Evolutionary conservation across 2,113 vertebrate species (phyloP), one percentile per base, ranked within the genome.

Genomic region (Spilogale gracilis): DNA sequence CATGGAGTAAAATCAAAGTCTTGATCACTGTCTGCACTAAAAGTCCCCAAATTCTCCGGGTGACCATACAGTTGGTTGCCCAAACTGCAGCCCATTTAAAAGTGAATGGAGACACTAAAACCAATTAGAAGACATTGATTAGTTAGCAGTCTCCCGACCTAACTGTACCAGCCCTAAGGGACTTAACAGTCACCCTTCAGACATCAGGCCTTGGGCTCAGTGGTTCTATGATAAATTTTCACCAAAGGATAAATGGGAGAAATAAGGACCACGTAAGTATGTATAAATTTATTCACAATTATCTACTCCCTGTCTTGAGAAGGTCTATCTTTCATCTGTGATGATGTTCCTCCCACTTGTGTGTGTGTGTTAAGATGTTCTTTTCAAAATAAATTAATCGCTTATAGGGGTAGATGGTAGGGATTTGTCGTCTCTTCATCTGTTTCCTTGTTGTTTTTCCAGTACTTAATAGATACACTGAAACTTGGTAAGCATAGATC

Each of bases 371-470:
- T 60, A 50, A 94, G 65, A 63, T 11, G 18, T 45, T 73, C 52
- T 78, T 89, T 43, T 13, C 5, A 50, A 89, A 84, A 61, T 30
- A 89, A 94, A 80, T 52, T 20, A 18, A 14, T 18, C 38, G 30
- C 43, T 12, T 21, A 4, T 17, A n/a, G 58, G 16, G 76, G 50
- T 78, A 65, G 74, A 32, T 48, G 6, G 17, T 4, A 32, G 23
- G 7, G 5, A 38, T 71, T n/a, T 54, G 30, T 85, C 50, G 45
- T 56, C 67, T 79, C 58, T 71, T 48, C 13, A 76, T 74, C 50
- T 69, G 48, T n/a, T 93, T 90, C 38, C 9, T 86, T 52, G 30
- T 82, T 50, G 25, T 74, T 96, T 96, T 89, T 71, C 43, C 89
- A 84, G 92, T 65, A 61, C 18, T 92, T 83, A 73, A 63, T 14